Conservation (phyloP, 2,797 vertebrate genomes). For the Sphaeramia orbicularis region DNA sequence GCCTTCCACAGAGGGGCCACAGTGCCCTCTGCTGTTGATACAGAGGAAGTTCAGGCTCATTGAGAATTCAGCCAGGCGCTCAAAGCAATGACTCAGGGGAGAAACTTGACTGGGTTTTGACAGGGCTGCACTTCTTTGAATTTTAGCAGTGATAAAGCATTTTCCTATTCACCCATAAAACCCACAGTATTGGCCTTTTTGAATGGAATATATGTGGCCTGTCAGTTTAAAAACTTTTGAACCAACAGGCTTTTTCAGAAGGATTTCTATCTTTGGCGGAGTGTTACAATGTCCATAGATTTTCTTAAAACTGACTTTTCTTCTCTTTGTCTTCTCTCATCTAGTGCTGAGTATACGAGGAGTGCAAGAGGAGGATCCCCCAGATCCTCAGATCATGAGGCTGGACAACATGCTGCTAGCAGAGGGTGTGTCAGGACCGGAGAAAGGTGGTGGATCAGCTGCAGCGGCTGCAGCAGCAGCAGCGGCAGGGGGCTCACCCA, state of each 20-base stretch:
- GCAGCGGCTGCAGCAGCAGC: constrained; percentile 88
- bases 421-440: constrained; percentile 91
- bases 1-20: constrained; percentile 68
- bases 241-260: constrained; percentile 23
- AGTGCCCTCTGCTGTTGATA: constrained; percentile 83
- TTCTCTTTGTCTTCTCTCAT: constrained; percentile 54
- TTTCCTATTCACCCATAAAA: constrained; percentile 27
- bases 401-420: constrained; percentile 94
- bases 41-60: constrained; percentile 53
- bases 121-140: constrained; percentile 62
- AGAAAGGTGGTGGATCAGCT: constrained; percentile 90
- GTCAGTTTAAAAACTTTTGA: constrained; percentile 24
- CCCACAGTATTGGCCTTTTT: constrained; percentile 16
- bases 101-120: constrained; percentile 68
- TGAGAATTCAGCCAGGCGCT: constrained; percentile 52
- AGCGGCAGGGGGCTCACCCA: constrained; percentile 90
- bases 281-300: not conserved
- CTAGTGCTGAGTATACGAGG: constrained; percentile 98
- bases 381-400: constrained; percentile 91
- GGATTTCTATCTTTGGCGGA: not conserved
- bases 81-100: constrained; percentile 62
- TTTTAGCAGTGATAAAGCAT: constrained; percentile 56
- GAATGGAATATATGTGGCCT: constrained; percentile 32
- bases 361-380: constrained; percentile 91
- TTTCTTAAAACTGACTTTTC: not conserved